A percentile compares a stretch with the other conserved stretches of the same genome.
Conservation (phyloP, 2,888 invertebrate genomes). For the Therioaphis trifolii region DNA sequence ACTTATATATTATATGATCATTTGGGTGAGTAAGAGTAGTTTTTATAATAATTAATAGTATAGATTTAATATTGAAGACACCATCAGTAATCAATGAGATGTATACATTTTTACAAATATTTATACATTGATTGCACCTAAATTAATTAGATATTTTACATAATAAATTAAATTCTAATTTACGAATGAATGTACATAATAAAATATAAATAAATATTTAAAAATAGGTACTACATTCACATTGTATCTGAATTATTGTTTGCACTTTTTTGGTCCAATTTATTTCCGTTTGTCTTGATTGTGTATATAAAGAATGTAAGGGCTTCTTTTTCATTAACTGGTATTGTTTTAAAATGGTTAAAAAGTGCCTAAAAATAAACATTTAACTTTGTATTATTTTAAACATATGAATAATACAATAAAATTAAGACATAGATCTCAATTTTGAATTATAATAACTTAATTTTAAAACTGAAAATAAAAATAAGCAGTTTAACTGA, state of each 20-base stretch:
- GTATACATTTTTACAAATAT: background rate
- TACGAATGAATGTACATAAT: background rate
- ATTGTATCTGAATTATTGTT: slow-evolving; percentile 75
- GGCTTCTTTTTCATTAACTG: slow-evolving; percentile 93
- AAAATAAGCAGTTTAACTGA: too few species aligned
- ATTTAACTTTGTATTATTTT: background rate
- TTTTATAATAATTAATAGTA: too few species aligned
- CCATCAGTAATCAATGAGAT: background rate
- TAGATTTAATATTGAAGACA: slow-evolving; percentile 1
- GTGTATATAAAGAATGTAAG: slow-evolving; percentile 95
- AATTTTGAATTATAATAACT: too few species aligned
- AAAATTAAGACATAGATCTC: too few species aligned
- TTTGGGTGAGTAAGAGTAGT: too few species aligned
- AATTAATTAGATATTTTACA: background rate
- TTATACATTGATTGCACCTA: background rate
- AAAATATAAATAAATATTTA: slow-evolving; percentile 29
- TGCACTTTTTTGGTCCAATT: slow-evolving; percentile 85
- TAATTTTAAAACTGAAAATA: too few species aligned
- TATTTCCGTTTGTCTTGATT: slow-evolving; percentile 92
- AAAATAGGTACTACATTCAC: slow-evolving; percentile 66
- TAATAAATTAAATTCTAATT: background rate
- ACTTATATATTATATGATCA: too few species aligned
- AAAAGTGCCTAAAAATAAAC: slow-evolving; percentile 81
- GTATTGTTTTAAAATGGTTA: slow-evolving; percentile 95
- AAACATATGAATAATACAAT: background rate